Percentiles rank a stretch among this genome's conserved stretches.
Evolutionary conservation across 2,113 vertebrate species (phyloP).

Genomic region (Hyaena hyaena): DNA sequence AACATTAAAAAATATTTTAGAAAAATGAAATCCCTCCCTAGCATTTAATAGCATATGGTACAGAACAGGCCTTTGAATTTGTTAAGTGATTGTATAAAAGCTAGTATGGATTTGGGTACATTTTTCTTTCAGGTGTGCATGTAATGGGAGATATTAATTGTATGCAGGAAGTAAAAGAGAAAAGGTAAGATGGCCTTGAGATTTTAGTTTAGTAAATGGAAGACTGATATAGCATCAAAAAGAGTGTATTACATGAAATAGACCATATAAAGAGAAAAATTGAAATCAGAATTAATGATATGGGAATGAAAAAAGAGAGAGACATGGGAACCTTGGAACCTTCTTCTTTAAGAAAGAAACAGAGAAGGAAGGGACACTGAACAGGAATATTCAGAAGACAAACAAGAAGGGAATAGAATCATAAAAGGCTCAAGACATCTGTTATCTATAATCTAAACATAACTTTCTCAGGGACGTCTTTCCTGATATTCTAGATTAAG

Average conservation of each 20-base stretch:
- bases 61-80: not conserved
- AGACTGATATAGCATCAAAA: not conserved
- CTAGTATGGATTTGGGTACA: not conserved
- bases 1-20: no score
- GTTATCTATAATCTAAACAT: not conserved
- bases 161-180: not conserved
- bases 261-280: not conserved
- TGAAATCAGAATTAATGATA: slow-evolving; percentile 1
- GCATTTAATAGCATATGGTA: not conserved
- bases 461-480: not conserved
- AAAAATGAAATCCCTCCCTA: not conserved
- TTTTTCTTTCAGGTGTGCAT: not conserved
- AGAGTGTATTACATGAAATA: not conserved
- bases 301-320: not conserved
- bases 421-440: not conserved
- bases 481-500: not conserved
- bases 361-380: slow-evolving; percentile 40
- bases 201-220: slow-evolving; percentile 6
- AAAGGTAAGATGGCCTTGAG: not conserved
- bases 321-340: not conserved
- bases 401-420: not conserved
- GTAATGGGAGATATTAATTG: not conserved
- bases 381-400: not conserved
- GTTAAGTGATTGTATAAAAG: not conserved
- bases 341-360: slow-evolving; percentile 6